Percentiles rank a stretch among this genome's conserved stretches.
phyloP scores from a whole-genome alignment of 1,140 invertebrate species.

The Hylaeus anthracinus region DNA sequence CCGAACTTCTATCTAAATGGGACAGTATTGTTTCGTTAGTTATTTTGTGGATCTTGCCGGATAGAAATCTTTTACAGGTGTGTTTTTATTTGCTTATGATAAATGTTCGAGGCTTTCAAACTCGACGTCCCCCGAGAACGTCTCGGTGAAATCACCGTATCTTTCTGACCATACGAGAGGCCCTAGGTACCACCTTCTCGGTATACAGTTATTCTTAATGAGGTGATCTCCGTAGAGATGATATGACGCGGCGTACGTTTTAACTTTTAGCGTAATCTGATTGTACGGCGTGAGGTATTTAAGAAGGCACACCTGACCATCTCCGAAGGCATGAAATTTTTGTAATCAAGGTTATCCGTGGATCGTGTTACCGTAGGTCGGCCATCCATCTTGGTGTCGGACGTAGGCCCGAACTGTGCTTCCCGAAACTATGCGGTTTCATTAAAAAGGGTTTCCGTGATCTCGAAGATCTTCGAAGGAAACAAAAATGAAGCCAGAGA shows the following conservation, averaged over 20 bases:
- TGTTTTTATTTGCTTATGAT: too few relatives aligned
- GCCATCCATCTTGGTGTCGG: not conserved
- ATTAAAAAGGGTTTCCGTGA: not conserved
- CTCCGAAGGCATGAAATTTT: not conserved
- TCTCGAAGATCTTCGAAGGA: not conserved
- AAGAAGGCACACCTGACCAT: not conserved
- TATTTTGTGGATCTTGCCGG: too few relatives aligned
- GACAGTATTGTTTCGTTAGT: too few relatives aligned
- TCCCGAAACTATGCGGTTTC: not conserved
- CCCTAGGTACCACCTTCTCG: not conserved
- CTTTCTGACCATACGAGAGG: too few relatives aligned
- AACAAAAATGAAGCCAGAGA: not conserved
- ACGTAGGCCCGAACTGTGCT: not conserved
- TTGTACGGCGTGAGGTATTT: not conserved
- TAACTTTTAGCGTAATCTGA: not conserved
- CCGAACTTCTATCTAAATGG: too few relatives aligned
- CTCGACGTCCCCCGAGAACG: too few relatives aligned
- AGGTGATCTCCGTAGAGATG: not conserved
- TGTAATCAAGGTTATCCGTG: not conserved
- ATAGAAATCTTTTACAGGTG: too few relatives aligned
- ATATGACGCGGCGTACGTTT: not conserved
- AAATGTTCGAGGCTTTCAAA: too few relatives aligned
- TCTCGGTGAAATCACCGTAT: too few relatives aligned
- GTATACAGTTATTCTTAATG: not conserved
- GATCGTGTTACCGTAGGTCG: slow-evolving; percentile 6